Conservation (phyloP, 2,797 vertebrate species). For the Zalophus californianus region DNA sequence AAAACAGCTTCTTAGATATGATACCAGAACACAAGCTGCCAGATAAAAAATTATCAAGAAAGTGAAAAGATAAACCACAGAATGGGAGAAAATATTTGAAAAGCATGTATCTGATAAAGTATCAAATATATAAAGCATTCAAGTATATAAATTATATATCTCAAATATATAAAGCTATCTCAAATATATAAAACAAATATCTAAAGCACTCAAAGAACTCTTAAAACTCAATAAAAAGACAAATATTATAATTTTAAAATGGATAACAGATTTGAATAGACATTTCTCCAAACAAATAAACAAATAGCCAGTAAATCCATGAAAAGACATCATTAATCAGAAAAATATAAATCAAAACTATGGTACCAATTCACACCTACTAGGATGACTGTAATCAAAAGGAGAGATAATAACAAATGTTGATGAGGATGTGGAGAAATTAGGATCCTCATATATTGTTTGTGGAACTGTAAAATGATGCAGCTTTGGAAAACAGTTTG, state of each 20-base stretch:
- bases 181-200: not conserved
- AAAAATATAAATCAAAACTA: not conserved
- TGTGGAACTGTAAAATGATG: not conserved
- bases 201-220: not conserved
- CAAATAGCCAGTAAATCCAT: not conserved
- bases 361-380: not conserved
- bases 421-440: not conserved
- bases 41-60: not conserved
- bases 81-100: not conserved
- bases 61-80: not conserved
- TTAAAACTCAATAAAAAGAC: not conserved
- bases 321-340: not conserved
- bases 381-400: not conserved
- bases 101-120: not conserved
- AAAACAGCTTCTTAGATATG: not conserved
- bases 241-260: not conserved
- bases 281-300: not conserved
- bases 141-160: not conserved
- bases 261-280: not conserved
- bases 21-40: not conserved
- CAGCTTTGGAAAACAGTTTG: not conserved
- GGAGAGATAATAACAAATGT: not conserved
- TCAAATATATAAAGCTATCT: not conserved
- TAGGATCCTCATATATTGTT: not conserved
- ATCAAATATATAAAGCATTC: not conserved